A percentile compares a stretch with the other conserved stretches of the same genome.
Conservation (phyloP, 2,113 vertebrate species). For the Indri indri region DNA sequence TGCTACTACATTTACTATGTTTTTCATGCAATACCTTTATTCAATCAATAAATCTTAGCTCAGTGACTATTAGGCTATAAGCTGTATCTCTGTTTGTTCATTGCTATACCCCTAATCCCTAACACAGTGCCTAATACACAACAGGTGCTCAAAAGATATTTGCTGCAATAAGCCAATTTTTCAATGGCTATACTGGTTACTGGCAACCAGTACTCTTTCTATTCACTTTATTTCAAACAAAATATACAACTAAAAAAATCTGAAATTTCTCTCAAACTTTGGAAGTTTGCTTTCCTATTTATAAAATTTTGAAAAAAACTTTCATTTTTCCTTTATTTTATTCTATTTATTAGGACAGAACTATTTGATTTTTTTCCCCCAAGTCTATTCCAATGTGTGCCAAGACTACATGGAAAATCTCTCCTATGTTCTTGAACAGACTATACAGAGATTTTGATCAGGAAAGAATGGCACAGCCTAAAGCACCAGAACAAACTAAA, state of each 20-base stretch:
- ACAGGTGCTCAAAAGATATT: not conserved
- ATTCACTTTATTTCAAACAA: slow-evolving; percentile 12
- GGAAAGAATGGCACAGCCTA: not conserved
- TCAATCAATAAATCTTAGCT: not conserved
- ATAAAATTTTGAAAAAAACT: not conserved
- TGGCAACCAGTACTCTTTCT: not conserved
- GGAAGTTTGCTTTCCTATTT: not conserved
- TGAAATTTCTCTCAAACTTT: not conserved
- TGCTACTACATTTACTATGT: not conserved
- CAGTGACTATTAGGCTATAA: not conserved
- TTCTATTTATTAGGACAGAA: not conserved
- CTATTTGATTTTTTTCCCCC: not conserved
- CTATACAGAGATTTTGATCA: not conserved
- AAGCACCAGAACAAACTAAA: not conserved
- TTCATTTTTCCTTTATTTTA: slow-evolving; percentile 8
- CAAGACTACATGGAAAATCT: not conserved
- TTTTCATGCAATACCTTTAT: not conserved
- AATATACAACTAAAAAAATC: slow-evolving; percentile 3
- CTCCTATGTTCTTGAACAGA: not conserved
- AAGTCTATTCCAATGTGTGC: slow-evolving; percentile 3
- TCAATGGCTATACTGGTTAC: not conserved
- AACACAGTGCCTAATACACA: not conserved
- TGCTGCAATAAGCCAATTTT: not conserved
- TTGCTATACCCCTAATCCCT: not conserved
- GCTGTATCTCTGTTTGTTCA: not conserved